Conservation (phyloP, 1,140 invertebrate genomes). For the Lasioglossum baleicum region DNA sequence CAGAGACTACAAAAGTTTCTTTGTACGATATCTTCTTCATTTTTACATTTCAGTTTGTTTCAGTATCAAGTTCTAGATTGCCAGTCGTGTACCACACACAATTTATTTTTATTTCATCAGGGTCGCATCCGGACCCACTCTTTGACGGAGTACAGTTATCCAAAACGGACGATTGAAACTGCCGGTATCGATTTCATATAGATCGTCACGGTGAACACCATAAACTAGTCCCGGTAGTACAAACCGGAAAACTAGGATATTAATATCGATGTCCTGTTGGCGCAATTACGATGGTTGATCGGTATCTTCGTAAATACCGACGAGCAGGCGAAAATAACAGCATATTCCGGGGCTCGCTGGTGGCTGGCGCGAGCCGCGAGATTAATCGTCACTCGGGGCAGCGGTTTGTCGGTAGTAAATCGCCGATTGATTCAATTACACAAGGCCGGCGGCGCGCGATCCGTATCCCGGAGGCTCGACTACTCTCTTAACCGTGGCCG, state of each 20-base stretch:
- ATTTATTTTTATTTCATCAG: no score
- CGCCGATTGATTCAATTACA: constrained; percentile 55
- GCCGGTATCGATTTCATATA: no score
- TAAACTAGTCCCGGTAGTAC: no score
- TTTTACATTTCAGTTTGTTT: no score
- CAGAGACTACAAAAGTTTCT: no score
- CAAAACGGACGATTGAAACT: no score
- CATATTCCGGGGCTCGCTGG: constrained; percentile 34
- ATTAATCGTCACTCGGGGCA: constrained; percentile 48
- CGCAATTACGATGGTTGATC: constrained; percentile 12
- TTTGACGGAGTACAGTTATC: no score
- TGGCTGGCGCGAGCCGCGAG: constrained; percentile 1
- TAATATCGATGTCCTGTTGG: neutral
- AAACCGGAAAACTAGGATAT: constrained; percentile 1
- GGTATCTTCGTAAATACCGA: constrained; percentile 34
- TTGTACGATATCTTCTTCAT: no score
- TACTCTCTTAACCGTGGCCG: constrained; percentile 12
- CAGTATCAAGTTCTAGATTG: no score
- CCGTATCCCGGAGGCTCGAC: constrained; percentile 25
- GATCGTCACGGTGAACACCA: no score
- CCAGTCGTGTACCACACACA: no score
- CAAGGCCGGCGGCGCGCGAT: constrained; percentile 29
- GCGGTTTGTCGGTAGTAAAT: constrained; percentile 43
- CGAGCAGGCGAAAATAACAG: constrained; percentile 40
- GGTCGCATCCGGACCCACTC: no score